These are phyloP conservation scores for Oophaga pumilio DNA, from an alignment of 2,113 vertebrate genomes.

Conservation along the genomic window DNA sequence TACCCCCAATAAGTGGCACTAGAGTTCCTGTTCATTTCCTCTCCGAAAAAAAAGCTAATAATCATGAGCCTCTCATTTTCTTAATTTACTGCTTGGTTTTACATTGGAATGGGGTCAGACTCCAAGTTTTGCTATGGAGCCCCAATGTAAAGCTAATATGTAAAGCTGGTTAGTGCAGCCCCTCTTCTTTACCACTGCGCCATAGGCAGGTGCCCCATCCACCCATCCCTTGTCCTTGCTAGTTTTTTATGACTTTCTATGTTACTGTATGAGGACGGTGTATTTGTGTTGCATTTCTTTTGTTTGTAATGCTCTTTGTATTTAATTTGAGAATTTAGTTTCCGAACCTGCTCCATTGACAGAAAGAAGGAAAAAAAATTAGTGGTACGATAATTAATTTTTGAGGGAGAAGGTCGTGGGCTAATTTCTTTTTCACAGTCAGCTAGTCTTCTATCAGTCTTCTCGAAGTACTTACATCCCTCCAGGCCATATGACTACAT, in stretches of 20 bases:
- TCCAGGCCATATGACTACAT: background rate
- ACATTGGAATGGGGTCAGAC: rapidly evolving
- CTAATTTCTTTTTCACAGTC: background rate
- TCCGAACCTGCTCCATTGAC: too few species aligned
- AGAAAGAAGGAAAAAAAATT: background rate
- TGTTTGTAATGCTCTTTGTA: background rate
- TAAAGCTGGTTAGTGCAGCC: background rate
- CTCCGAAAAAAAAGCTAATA: too few species aligned
- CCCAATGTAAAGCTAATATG: background rate
- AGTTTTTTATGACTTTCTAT: background rate
- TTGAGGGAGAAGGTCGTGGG: background rate
- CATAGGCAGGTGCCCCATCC: background rate
- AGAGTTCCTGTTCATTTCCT: too few species aligned
- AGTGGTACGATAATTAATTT: background rate
- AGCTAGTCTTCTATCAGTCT: background rate
- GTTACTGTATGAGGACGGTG: background rate
- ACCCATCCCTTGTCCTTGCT: background rate
- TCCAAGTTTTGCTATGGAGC: background rate
- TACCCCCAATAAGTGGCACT: too few species aligned
- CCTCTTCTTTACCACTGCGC: background rate
- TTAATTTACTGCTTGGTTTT: background rate
- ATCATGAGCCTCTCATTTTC: background rate
- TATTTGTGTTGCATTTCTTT: background rate
- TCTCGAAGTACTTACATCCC: background rate
- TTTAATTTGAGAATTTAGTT: background rate